Evolutionary conservation across 2,797 vertebrate genomes (phyloP).

Genomic region (Hippopotamyrus pictus): DNA sequence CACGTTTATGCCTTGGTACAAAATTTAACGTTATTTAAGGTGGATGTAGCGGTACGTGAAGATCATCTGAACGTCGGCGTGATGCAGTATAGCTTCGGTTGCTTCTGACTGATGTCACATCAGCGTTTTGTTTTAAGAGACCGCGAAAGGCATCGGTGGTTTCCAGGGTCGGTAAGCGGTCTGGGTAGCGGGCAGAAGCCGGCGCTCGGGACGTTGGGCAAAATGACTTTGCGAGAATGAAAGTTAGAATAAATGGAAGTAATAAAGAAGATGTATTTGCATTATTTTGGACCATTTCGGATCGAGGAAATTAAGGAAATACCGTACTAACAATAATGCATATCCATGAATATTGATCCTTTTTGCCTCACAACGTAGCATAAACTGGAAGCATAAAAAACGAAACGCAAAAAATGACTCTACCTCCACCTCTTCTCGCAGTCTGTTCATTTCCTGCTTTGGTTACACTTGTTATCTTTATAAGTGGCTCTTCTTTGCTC

Average conservation of each 20-base stretch:
- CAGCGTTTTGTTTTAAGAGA: neutral
- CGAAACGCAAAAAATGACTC: neutral
- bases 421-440: conserved; percentile 11
- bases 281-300: neutral
- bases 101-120: neutral
- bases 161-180: neutral
- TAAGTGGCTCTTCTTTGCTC: neutral
- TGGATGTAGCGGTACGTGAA: neutral
- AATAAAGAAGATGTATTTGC: neutral
- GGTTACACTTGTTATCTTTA: neutral
- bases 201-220: neutral
- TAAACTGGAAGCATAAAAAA: neutral
- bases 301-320: neutral
- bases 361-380: neutral
- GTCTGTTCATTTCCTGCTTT: conserved; percentile 16
- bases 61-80: neutral
- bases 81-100: neutral
- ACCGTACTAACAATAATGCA: neutral
- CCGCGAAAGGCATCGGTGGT: neutral
- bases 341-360: neutral
- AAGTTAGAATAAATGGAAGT: neutral
- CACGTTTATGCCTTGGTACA: neutral
- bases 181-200: neutral
- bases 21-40: neutral
- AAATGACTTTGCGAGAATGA: neutral